Percentiles rank a stretch among this genome's conserved stretches.
phyloP scores from a whole-genome alignment of 2,113 vertebrate genomes.

The Tachycineta bicolor region DNA sequence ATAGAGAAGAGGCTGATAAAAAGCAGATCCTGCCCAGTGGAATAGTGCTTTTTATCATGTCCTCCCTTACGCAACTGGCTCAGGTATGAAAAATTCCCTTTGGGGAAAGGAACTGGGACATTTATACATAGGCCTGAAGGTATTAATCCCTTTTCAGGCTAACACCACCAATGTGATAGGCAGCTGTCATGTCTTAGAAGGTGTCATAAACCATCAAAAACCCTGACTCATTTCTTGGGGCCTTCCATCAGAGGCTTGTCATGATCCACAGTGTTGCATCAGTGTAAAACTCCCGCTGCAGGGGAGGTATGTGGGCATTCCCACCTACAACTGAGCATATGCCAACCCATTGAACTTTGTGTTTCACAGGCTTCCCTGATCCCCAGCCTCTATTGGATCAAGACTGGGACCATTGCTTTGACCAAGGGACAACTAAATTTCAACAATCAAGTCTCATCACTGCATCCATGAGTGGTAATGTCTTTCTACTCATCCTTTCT shows the following conservation, averaged over 20 bases:
- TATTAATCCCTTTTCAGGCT: background rate
- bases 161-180: background rate
- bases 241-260: background rate
- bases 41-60: background rate
- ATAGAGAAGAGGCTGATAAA: background rate
- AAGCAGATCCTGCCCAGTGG: background rate
- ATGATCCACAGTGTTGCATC: background rate
- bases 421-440: background rate
- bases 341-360: background rate
- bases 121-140: background rate
- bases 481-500: background rate
- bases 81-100: background rate
- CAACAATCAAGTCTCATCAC: background rate
- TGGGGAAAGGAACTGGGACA: rapidly evolving
- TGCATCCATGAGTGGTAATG: background rate
- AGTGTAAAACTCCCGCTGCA: background rate
- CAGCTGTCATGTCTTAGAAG: background rate
- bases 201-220: background rate
- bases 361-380: background rate
- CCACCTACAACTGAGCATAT: too few species aligned
- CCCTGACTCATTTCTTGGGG: background rate
- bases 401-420: background rate
- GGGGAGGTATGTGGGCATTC: background rate
- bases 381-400: background rate
- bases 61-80: background rate